Conservation (phyloP, 2,888 invertebrate species). For the Nysson spinosus region DNA sequence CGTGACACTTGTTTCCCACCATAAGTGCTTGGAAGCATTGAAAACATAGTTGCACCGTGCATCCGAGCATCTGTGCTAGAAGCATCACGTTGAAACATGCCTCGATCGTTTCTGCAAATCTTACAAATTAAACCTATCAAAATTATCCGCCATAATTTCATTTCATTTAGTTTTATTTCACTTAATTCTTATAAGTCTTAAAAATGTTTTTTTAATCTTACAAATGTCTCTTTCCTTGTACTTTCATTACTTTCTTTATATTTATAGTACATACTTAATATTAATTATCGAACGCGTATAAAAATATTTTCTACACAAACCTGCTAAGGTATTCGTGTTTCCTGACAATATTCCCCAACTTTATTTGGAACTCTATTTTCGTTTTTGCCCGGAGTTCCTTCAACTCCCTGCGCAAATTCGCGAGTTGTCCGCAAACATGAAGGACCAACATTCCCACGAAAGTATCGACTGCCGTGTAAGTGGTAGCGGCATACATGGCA, state of each 20-base stretch:
- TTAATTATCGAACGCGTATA: not conserved
- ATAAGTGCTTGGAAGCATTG: slow-evolving; percentile 62
- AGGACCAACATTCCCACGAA: slow-evolving; percentile 45
- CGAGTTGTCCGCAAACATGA: slow-evolving; percentile 45
- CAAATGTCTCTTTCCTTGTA: no score
- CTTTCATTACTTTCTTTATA: no score
- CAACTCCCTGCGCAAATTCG: slow-evolving; percentile 18
- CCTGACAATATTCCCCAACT: slow-evolving; percentile 7
- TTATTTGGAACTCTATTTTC: not conserved
- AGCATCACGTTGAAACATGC: slow-evolving; percentile 62
- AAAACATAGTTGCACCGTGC: slow-evolving; percentile 61
- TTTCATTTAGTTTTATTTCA: not conserved
- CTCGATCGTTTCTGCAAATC: slow-evolving; percentile 59
- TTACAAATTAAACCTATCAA: slow-evolving; percentile 17
- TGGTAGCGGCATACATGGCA: not conserved
- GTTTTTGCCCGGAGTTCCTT: not conserved
- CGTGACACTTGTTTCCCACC: no score
- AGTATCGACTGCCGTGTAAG: slow-evolving; percentile 45
- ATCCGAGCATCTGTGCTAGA: slow-evolving; percentile 59
- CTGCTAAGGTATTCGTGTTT: slow-evolving; percentile 42
- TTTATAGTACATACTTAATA: no score
- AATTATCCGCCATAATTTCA: not conserved
- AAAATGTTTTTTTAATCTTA: no score
- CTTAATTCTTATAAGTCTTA: no score
- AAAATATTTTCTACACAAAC: slow-evolving; percentile 18